Conservation (phyloP, 2,797 vertebrate species). For the Rhinatrema bivittatum region DNA sequence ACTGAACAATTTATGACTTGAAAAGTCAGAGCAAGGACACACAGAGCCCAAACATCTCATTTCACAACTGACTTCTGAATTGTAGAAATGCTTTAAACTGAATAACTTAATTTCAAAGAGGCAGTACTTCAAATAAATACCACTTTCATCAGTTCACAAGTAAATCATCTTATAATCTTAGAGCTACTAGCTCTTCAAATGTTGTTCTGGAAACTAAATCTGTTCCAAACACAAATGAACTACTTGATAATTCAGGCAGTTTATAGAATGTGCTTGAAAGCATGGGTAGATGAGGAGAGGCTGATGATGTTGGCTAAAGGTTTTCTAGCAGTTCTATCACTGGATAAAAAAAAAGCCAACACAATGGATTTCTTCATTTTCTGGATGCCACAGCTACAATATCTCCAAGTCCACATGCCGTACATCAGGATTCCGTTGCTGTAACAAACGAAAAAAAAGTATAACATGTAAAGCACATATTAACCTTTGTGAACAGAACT, state of each 20-base stretch:
- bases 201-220: conserved; percentile 7
- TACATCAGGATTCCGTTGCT: conserved; percentile 95
- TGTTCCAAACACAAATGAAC: conserved; percentile 1
- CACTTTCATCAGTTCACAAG: no score
- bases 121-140: conserved; percentile 8
- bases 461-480: conserved; percentile 7
- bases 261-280: conserved; percentile 2
- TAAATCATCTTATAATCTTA: no score
- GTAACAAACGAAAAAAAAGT: conserved; percentile 31
- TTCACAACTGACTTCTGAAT: no score
- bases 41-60: no score
- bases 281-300: conserved; percentile 8
- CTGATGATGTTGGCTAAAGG: conserved; percentile 13
- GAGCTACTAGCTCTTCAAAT: no score
- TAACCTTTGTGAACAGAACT: conserved; percentile 7
- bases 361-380: no score
- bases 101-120: conserved; percentile 2
- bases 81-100: no score
- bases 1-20: no score
- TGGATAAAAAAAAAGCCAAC: no score
- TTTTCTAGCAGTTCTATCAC: conserved; percentile 16
- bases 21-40: no score
- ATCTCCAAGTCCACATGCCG: conserved; percentile 97
- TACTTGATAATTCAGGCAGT: conserved; percentile 14
- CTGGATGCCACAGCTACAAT: conserved; percentile 58